phyloP scores from a whole-genome alignment of 1,140 invertebrate species.

The Aphidius gifuensis region DNA sequence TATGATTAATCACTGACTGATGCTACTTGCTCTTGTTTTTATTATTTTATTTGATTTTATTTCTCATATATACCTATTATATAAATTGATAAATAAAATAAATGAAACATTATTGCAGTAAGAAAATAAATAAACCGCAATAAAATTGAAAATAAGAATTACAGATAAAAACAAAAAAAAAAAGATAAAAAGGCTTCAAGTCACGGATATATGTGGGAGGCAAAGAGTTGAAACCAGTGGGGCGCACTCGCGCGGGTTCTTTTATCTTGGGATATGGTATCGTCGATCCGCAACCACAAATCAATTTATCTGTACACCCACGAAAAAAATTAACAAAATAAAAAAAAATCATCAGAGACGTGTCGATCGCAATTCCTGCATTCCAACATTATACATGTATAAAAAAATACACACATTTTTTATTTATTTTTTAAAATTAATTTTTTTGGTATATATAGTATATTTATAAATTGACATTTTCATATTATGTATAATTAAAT shows the following conservation, averaged over 20 bases:
- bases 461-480: no score
- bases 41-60: conserved; percentile 18
- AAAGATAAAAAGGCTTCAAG: conserved; percentile 13
- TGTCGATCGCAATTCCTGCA: conserved; percentile 7
- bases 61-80: conserved; percentile 17
- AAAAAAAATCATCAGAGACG: conserved; percentile 6
- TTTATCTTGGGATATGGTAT: conserved; percentile 16
- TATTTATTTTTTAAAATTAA: no score
- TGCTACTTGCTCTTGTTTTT: neutral
- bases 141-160: conserved; percentile 1
- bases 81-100: neutral
- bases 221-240: conserved; percentile 13
- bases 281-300: conserved; percentile 30
- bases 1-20: conserved; percentile 30
- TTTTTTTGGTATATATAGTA: no score
- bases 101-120: neutral
- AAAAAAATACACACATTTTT: no score
- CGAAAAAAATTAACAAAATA: conserved; percentile 23
- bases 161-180: conserved; percentile 6
- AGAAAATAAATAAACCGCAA: conserved; percentile 1
- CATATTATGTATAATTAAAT: no score
- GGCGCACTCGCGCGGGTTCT: conserved; percentile 14
- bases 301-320: conserved; percentile 35
- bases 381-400: no score
- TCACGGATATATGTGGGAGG: conserved; percentile 13